Evolutionary conservation across 2,113 vertebrate genomes (phyloP).

Genomic region (Acinonyx jubatus): DNA sequence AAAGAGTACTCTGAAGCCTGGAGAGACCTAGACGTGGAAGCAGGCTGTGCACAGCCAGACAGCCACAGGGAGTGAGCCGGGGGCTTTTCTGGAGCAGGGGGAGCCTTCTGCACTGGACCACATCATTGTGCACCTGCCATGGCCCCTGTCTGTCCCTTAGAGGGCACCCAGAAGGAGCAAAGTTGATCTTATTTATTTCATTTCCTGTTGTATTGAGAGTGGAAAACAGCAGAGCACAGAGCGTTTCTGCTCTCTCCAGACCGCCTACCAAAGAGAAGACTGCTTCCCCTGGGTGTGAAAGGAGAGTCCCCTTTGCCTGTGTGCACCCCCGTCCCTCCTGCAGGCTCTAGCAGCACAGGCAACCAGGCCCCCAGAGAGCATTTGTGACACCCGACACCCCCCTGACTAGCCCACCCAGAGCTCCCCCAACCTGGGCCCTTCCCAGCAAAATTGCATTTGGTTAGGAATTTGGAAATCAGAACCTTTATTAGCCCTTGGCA

Average conservation of each 20-base stretch:
- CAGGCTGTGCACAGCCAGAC: background rate
- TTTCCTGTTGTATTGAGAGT: slow-evolving; percentile 8
- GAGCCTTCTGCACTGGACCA: slow-evolving; percentile 14
- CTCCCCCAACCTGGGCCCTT: background rate
- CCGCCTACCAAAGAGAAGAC: slow-evolving; percentile 42
- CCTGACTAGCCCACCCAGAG: background rate
- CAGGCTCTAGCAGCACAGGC: background rate
- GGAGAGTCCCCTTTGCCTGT: background rate
- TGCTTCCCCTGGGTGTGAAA: background rate
- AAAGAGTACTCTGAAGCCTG: background rate
- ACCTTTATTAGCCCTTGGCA: background rate
- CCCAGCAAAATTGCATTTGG: background rate
- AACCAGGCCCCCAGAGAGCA: background rate
- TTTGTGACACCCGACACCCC: background rate
- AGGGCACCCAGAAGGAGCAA: background rate
- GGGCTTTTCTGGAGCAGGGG: fast-evolving
- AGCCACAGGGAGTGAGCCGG: background rate
- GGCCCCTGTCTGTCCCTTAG: background rate
- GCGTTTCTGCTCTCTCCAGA: background rate
- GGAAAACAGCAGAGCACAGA: background rate
- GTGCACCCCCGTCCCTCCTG: fast-evolving
- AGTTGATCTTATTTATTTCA: slow-evolving; percentile 29
- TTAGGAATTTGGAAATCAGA: background rate
- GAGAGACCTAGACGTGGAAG: background rate
- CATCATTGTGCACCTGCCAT: slow-evolving; percentile 65